phyloP scores from a whole-genome alignment of 2,888 invertebrate species.

The Xestia xanthographa region DNA sequence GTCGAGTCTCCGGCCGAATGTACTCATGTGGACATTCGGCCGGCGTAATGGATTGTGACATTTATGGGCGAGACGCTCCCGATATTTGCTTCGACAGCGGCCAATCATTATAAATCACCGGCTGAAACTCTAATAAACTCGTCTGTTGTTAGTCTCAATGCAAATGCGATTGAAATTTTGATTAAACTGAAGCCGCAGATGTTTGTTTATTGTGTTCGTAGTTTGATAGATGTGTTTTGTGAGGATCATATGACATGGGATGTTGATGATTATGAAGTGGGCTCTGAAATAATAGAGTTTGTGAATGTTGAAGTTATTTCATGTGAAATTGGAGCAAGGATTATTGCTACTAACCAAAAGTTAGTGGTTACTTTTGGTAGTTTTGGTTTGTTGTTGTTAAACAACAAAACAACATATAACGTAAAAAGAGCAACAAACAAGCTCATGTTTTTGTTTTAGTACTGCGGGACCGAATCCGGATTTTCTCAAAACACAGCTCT shows the following conservation, averaged over 20 bases:
- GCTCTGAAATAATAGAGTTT: constrained; percentile 3
- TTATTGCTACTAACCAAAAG: background rate
- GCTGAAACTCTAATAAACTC: constrained; percentile 65
- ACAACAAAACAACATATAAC: background rate
- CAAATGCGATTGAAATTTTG: constrained; percentile 68
- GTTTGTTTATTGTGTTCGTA: constrained; percentile 51
- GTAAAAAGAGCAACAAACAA: constrained; percentile 8
- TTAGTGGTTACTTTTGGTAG: no score
- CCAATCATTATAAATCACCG: constrained; percentile 71
- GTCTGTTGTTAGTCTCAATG: constrained; percentile 69
- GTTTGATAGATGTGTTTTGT: constrained; percentile 46
- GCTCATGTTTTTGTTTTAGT: constrained; percentile 23
- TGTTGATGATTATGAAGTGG: constrained; percentile 13
- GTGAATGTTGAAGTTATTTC: background rate
- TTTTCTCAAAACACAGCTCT: constrained; percentile 47
- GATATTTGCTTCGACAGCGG: constrained; percentile 71
- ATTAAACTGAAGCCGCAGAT: constrained; percentile 59
- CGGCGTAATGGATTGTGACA: constrained; percentile 70
- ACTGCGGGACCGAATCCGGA: constrained; percentile 2
- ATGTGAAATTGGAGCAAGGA: background rate
- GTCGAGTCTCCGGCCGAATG: constrained; percentile 65
- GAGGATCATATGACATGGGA: constrained; percentile 11
- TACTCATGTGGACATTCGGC: constrained; percentile 68
- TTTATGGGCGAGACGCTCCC: constrained; percentile 68
- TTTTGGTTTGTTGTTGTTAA: no score